These are phyloP conservation scores for Saturnia pavonia DNA, from an alignment of 2,888 invertebrate species.

Conservation along the genomic window DNA sequence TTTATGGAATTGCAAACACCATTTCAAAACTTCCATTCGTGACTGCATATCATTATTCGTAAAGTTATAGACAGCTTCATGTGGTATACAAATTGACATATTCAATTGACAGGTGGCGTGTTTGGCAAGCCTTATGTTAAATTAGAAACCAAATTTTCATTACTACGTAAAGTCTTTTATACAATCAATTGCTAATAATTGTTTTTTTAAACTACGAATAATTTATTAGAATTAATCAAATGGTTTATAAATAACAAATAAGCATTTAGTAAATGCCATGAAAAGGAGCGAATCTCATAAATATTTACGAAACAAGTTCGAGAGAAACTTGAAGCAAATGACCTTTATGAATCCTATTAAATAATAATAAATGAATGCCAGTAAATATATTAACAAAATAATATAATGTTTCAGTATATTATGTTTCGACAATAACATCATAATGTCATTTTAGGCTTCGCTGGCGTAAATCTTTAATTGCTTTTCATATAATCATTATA, in stretches of 20 bases:
- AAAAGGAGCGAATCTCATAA: not conserved
- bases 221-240: not conserved
- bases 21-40: constrained; percentile 7
- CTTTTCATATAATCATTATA: too few relatives aligned
- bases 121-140: not conserved
- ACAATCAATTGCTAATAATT: not conserved
- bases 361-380: not conserved
- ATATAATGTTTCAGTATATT: not conserved
- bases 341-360: constrained; percentile 1
- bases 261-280: not conserved
- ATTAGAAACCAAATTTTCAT: not conserved
- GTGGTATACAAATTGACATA: constrained; percentile 2
- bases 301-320: constrained; percentile 2
- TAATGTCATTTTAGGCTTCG: not conserved
- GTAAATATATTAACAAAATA: not conserved
- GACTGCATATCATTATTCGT: not conserved
- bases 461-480: not conserved
- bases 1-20: constrained; percentile 10
- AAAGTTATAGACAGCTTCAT: constrained; percentile 1
- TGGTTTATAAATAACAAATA: not conserved
- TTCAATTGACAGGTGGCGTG: constrained; percentile 5
- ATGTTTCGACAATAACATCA: not conserved
- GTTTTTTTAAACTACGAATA: not conserved
- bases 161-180: not conserved
- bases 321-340: constrained; percentile 3